Conservation (phyloP, 2,888 invertebrate species). For the Blera fallax region DNA sequence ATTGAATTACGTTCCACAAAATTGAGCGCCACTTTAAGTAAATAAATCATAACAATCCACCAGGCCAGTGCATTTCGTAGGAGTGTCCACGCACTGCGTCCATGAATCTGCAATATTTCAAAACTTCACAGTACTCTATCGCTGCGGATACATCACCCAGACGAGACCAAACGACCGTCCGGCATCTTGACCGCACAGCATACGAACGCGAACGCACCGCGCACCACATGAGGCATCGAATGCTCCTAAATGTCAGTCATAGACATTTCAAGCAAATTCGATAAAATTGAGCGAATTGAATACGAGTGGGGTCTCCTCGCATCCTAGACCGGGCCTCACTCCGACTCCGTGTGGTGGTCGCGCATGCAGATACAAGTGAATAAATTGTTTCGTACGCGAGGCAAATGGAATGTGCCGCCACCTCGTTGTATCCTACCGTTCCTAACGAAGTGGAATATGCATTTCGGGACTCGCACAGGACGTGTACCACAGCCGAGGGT, state of each 20-base stretch:
- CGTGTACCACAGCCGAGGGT: not conserved
- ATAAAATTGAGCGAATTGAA: slow-evolving; percentile 46
- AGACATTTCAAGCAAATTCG: slow-evolving; percentile 47
- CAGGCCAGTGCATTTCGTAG: slow-evolving; percentile 1
- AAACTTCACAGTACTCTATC: slow-evolving; percentile 4
- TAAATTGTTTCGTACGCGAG: slow-evolving; percentile 41
- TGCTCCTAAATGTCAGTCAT: slow-evolving; percentile 55
- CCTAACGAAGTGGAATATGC: slow-evolving; percentile 36
- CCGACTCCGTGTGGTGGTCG: not conserved
- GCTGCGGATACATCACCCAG: slow-evolving; percentile 16
- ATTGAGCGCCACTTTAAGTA: slow-evolving; percentile 39
- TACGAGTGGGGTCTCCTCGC: not conserved
- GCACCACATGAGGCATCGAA: slow-evolving; percentile 28
- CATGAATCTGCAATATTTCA: slow-evolving; percentile 25
- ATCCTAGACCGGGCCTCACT: not conserved
- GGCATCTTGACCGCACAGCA: not conserved
- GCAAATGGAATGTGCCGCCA: slow-evolving; percentile 46
- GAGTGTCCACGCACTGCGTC: slow-evolving; percentile 39
- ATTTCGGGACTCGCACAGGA: slow-evolving; percentile 17
- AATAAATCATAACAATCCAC: slow-evolving; percentile 38
- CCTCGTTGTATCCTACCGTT: slow-evolving; percentile 19
- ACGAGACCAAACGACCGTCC: not conserved
- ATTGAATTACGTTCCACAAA: slow-evolving; percentile 40
- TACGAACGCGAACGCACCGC: not conserved
- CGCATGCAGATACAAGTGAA: slow-evolving; percentile 28